Percentiles rank a stretch among this genome's conserved stretches.
phyloP scores from a whole-genome alignment of 2,888 invertebrate genomes.

The Lissocephala sabroskyi region DNA sequence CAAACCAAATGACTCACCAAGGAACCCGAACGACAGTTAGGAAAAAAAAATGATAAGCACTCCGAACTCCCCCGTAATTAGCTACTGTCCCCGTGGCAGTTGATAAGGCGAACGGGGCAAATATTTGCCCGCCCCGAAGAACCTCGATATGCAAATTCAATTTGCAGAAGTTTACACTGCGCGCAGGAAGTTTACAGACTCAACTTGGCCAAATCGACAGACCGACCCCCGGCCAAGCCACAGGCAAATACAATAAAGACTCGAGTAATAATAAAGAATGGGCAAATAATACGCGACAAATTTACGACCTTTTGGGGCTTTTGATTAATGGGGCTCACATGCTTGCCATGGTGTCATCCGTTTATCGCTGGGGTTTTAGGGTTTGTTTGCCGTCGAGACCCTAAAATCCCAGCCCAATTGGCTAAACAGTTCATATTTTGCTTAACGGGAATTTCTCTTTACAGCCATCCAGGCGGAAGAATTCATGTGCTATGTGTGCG shows the following conservation, averaged over 20 bases:
- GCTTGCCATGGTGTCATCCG: conserved; percentile 9
- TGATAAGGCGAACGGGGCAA: conserved; percentile 8
- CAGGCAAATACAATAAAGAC: no score
- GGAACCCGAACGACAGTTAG: no score
- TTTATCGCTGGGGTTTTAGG: conserved; percentile 29
- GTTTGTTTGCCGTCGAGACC: conserved; percentile 34
- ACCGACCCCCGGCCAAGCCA: no score
- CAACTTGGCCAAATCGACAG: no score
- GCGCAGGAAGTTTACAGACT: neutral
- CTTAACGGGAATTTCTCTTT: conserved; percentile 4
- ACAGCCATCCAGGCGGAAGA: conserved; percentile 52
- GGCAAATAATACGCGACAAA: conserved; percentile 41
- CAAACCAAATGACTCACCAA: no score
- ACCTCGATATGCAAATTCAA: neutral
- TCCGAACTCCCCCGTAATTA: conserved; percentile 30
- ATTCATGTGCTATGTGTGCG: conserved; percentile 67
- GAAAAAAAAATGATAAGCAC: neutral
- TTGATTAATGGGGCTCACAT: conserved; percentile 48
- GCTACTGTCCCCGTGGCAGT: conserved; percentile 22
- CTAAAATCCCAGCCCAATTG: conserved; percentile 31
- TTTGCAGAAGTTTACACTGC: neutral
- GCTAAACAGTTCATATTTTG: conserved; percentile 1
- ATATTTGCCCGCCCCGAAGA: conserved; percentile 11
- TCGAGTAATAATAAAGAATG: conserved; percentile 48
- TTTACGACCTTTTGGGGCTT: neutral